phyloP scores from a whole-genome alignment of 2,113 vertebrate species.

The Neomonachus schauinslandi region DNA sequence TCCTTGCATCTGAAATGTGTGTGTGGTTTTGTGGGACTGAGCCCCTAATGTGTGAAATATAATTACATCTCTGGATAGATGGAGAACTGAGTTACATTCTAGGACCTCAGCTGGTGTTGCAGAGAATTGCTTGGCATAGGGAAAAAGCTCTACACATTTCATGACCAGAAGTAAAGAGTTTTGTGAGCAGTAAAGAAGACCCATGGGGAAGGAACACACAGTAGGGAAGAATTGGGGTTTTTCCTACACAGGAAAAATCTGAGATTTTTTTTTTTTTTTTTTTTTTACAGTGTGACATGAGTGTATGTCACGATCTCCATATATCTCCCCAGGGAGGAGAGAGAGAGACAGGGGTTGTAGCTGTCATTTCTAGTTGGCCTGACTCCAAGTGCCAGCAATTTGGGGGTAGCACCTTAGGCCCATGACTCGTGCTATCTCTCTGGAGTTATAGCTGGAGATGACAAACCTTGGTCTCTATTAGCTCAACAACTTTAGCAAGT shows the following conservation, averaged over 20 bases:
- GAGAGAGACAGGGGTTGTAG: too few species aligned
- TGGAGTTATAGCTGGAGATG: too few species aligned
- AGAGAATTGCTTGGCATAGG: neutral
- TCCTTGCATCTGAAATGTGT: neutral
- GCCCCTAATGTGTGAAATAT: neutral
- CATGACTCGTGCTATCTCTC: fast-evolving
- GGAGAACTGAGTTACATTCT: neutral
- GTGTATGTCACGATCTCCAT: too few species aligned
- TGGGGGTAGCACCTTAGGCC: too few species aligned
- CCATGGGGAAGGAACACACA: neutral
- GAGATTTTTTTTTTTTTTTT: neutral
- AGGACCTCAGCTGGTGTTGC: neutral
- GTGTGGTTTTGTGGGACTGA: neutral
- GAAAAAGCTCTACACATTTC: neutral
- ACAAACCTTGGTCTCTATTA: neutral
- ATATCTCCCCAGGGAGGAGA: too few species aligned
- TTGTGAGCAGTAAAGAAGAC: neutral
- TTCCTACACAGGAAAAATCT: neutral
- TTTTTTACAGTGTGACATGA: neutral
- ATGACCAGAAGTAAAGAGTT: neutral
- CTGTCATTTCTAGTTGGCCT: neutral
- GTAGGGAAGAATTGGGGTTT: neutral
- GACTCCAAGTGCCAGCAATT: too few species aligned
- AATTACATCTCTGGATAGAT: neutral
- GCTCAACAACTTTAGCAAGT: fast-evolving